A percentile compares a stretch with the other conserved stretches of the same genome.
Conservation (phyloP, 2,797 vertebrate species). For the Syngnathus rostellatus region DNA sequence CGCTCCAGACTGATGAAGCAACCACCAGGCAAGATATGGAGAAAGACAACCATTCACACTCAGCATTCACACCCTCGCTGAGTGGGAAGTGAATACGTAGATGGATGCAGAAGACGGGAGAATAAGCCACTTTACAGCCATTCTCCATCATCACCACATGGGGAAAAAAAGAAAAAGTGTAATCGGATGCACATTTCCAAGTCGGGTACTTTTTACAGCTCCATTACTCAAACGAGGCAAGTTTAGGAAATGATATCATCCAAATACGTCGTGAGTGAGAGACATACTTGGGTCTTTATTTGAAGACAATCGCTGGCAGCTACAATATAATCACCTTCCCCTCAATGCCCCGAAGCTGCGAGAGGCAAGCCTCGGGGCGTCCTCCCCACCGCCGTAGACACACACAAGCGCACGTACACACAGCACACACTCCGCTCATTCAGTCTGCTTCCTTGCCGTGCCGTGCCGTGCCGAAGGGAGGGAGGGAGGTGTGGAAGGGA, state of each 20-base stretch:
- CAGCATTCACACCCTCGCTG: too few species aligned
- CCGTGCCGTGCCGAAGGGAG: constrained; percentile 16
- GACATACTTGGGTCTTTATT: constrained; percentile 53
- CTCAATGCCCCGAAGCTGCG: constrained; percentile 58
- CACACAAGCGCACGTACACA: constrained; percentile 27
- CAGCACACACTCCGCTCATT: constrained; percentile 23
- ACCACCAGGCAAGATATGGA: too few species aligned
- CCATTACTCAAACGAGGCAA: neutral
- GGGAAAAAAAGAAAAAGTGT: neutral
- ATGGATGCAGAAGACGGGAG: too few species aligned
- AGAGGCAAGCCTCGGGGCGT: constrained; percentile 63
- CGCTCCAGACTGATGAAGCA: too few species aligned
- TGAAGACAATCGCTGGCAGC: constrained; percentile 68
- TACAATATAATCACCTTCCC: constrained; percentile 74
- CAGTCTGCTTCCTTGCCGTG: constrained; percentile 20
- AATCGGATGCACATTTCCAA: neutral
- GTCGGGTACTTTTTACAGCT: neutral
- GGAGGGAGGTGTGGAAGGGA: constrained; percentile 13
- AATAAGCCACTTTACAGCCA: too few species aligned
- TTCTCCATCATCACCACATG: neutral
- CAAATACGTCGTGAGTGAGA: constrained; percentile 35
- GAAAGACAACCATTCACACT: too few species aligned
- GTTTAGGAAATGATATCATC: neutral
- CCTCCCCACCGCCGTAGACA: constrained; percentile 40
- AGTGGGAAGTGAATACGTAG: too few species aligned